These are phyloP conservation scores for Chitala chitala DNA, from an alignment of 2,113 vertebrate genomes.

Conservation along the genomic window DNA sequence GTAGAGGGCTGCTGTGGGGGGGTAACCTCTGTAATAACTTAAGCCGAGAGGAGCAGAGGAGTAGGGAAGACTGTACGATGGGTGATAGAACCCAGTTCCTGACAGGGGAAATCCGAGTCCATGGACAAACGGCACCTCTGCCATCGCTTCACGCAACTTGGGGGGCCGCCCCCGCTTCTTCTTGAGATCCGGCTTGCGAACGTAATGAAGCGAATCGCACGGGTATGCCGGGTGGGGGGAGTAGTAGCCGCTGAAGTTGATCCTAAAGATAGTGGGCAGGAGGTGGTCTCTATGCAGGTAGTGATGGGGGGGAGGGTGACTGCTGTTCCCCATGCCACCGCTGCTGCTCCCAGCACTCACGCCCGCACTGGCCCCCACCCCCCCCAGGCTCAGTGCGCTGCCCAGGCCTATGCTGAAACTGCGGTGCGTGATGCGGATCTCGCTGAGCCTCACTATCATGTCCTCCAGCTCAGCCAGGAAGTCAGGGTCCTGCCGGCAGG, in stretches of 20 bases:
- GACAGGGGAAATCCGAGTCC: conserved; percentile 77
- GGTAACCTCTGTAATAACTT: conserved; percentile 86
- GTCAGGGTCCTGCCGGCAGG: conserved; percentile 82
- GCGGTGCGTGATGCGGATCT: conserved; percentile 89
- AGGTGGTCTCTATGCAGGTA: conserved; percentile 79
- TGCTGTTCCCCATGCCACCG: conserved; percentile 46
- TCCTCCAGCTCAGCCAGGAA: conserved; percentile 90
- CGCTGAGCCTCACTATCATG: conserved; percentile 79
- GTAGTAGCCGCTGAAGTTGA: conserved; percentile 90
- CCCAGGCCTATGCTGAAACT: conserved; percentile 64
- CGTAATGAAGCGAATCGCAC: conserved; percentile 81
- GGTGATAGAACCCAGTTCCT: conserved; percentile 73
- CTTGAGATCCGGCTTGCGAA: conserved; percentile 75
- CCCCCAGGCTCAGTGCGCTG: conserved; percentile 50
- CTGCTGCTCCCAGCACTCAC: conserved; percentile 44
- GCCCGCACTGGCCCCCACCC: conserved; percentile 40
- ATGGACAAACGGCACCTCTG: conserved; percentile 80
- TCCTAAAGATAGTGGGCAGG: conserved; percentile 83
- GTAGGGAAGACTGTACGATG: conserved; percentile 78
- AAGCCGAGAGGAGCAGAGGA: conserved; percentile 80
- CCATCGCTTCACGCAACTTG: conserved; percentile 78
- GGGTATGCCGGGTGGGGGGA: conserved; percentile 77
- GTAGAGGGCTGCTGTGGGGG: conserved; percentile 78
- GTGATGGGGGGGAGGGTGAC: conserved; percentile 72
- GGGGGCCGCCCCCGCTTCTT: conserved; percentile 85